Conservation (phyloP, 2,113 vertebrate genomes). For the Octodon degus region DNA sequence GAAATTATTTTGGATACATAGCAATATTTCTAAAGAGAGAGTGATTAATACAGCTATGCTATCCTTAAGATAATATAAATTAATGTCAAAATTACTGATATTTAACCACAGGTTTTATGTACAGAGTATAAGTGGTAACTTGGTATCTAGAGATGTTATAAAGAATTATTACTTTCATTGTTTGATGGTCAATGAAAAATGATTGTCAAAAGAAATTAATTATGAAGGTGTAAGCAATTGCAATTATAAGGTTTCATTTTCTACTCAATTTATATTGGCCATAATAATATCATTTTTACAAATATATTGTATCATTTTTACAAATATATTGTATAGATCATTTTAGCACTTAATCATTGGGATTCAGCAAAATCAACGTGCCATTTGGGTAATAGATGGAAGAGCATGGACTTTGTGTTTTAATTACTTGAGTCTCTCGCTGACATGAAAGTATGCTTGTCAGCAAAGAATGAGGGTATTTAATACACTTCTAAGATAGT, state of each 20-base stretch:
- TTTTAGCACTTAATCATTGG: constrained; percentile 39
- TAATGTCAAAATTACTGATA: constrained; percentile 4
- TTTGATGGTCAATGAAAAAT: background rate
- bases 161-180: constrained; percentile 27
- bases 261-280: background rate
- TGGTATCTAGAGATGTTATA: background rate
- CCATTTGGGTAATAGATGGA: constrained; percentile 37
- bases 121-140: constrained; percentile 39
- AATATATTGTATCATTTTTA: background rate
- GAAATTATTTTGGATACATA: constrained; percentile 62
- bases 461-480: constrained; percentile 11
- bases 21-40: constrained; percentile 79
- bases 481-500: background rate
- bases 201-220: constrained; percentile 19
- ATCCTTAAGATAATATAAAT: constrained; percentile 73
- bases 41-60: constrained; percentile 73
- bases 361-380: constrained; percentile 66
- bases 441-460: constrained; percentile 48
- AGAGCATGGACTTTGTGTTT: constrained; percentile 54
- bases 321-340: background rate
- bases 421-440: constrained; percentile 60
- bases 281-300: constrained; percentile 19
- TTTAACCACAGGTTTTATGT: background rate
- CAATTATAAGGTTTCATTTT: constrained; percentile 29
- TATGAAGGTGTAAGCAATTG: background rate